Percentiles rank a stretch among this genome's conserved stretches.
These are phyloP conservation scores for Polypedilum pembai DNA, from an alignment of 1,140 invertebrate genomes.

Conservation along the genomic window DNA sequence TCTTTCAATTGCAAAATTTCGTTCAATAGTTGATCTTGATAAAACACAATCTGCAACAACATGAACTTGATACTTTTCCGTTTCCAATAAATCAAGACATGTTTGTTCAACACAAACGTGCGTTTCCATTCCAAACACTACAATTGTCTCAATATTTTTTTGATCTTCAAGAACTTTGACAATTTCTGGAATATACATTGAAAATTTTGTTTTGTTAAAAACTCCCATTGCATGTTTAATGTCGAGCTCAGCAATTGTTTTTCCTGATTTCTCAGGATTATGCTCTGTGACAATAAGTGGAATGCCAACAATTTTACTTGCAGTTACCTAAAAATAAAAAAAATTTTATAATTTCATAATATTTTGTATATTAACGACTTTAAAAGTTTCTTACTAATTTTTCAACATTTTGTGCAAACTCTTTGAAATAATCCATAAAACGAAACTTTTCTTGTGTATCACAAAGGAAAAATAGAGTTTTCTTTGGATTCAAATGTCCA, in stretches of 20 bases:
- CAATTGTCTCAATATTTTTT: slow-evolving; percentile 51
- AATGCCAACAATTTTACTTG: slow-evolving; percentile 65
- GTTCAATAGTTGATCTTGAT: slow-evolving; percentile 61
- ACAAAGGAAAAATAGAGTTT: slow-evolving; percentile 69
- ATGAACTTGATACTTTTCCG: slow-evolving; percentile 62
- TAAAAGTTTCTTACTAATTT: slow-evolving; percentile 57
- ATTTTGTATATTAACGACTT: not conserved
- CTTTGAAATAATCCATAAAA: slow-evolving; percentile 65
- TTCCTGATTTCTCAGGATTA: slow-evolving; percentile 66
- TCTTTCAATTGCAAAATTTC: slow-evolving; percentile 61
- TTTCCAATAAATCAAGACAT: slow-evolving; percentile 67
- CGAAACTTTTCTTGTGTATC: slow-evolving; percentile 81
- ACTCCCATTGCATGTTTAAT: slow-evolving; percentile 54
- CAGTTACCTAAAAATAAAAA: slow-evolving; percentile 51
- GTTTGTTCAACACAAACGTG: slow-evolving; percentile 88
- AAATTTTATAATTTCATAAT: too few relatives aligned
- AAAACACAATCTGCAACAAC: slow-evolving; percentile 77
- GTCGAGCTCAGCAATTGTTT: slow-evolving; percentile 68
- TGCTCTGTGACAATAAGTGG: slow-evolving; percentile 80
- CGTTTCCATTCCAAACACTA: slow-evolving; percentile 54
- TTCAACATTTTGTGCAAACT: slow-evolving; percentile 62
- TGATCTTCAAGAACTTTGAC: slow-evolving; percentile 49
- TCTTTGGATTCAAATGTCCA: slow-evolving; percentile 45
- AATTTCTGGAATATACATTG: slow-evolving; percentile 72
- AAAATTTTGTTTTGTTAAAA: slow-evolving; percentile 74